A percentile compares a stretch with the other conserved stretches of the same genome.
These are phyloP conservation scores for Ichneumoninae sp. DNA, from an alignment of 2,888 invertebrate genomes.

Conservation along the genomic window DNA sequence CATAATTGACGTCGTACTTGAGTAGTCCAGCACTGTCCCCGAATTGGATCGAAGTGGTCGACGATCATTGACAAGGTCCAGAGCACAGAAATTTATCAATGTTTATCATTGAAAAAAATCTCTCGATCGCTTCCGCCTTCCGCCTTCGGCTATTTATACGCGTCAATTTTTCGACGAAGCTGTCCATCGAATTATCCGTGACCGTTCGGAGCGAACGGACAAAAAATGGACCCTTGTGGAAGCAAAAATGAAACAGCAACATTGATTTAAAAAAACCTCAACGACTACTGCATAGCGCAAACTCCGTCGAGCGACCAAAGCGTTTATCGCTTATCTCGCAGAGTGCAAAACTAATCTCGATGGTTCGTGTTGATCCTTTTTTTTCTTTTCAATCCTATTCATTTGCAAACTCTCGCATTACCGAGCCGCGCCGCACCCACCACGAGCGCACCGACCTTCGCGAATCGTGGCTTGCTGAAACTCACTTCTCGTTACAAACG, in stretches of 20 bases:
- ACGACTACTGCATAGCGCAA: neutral
- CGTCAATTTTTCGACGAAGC: neutral
- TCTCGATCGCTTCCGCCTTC: slow-evolving; percentile 4
- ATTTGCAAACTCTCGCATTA: slow-evolving; percentile 38
- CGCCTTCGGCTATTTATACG: neutral
- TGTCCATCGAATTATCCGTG: slow-evolving; percentile 4
- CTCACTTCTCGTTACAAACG: slow-evolving; percentile 8
- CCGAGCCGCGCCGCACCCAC: slow-evolving; percentile 43
- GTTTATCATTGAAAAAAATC: neutral
- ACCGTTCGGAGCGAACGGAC: neutral
- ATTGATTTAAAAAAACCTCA: neutral
- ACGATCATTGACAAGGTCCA: slow-evolving; percentile 29
- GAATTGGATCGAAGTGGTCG: slow-evolving; percentile 20
- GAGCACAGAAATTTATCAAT: slow-evolving; percentile 26
- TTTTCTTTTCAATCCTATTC: slow-evolving; percentile 10
- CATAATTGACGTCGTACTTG: neutral
- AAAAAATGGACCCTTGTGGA: neutral
- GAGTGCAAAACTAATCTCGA: slow-evolving; percentile 30
- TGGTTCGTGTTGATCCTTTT: slow-evolving; percentile 17
- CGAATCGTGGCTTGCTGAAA: slow-evolving; percentile 27
- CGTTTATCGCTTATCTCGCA: slow-evolving; percentile 24
- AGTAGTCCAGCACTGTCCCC: slow-evolving; percentile 3
- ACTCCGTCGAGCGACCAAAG: neutral
- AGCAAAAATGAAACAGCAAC: neutral
- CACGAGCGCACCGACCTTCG: slow-evolving; percentile 43